phyloP scores from a whole-genome alignment of 1,140 invertebrate species.

The Cyphomyrmex costatus region DNA sequence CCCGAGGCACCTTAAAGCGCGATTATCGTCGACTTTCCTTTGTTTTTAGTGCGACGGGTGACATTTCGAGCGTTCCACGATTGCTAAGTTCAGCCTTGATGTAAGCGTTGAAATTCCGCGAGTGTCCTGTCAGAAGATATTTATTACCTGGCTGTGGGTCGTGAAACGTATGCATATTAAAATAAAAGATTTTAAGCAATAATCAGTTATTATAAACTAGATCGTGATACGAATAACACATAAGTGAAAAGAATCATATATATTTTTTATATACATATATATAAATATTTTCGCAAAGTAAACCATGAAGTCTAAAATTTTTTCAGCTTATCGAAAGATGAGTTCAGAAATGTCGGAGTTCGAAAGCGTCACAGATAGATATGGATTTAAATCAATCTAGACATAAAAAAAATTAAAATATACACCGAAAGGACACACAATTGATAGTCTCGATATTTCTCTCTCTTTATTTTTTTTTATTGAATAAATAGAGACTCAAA shows the following conservation, averaged over 20 bases:
- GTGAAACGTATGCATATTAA: neutral
- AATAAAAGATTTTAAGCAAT: neutral
- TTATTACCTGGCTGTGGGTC: constrained; percentile 1
- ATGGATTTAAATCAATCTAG: constrained; percentile 28
- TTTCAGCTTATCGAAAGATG: constrained; percentile 17
- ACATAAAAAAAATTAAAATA: neutral
- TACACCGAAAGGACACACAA: neutral
- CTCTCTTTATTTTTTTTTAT: neutral
- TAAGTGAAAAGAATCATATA: neutral
- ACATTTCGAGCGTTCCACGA: constrained; percentile 68
- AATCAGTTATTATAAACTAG: too few species aligned
- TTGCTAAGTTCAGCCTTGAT: constrained; percentile 65
- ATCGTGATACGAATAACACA: too few species aligned
- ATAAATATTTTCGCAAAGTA: neutral
- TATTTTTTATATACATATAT: neutral
- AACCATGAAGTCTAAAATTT: neutral
- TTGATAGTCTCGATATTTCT: neutral
- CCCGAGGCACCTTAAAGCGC: constrained; percentile 49
- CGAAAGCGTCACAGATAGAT: neutral
- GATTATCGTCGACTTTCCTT: constrained; percentile 59
- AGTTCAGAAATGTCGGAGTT: constrained; percentile 10
- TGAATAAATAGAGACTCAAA: neutral
- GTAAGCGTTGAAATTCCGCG: constrained; percentile 62
- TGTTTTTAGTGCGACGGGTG: constrained; percentile 69
- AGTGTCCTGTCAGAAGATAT: constrained; percentile 22